Percentiles rank a stretch among this genome's conserved stretches.
Evolutionary conservation across 2,888 invertebrate genomes (phyloP).

Genomic region (Drosophila recens): DNA sequence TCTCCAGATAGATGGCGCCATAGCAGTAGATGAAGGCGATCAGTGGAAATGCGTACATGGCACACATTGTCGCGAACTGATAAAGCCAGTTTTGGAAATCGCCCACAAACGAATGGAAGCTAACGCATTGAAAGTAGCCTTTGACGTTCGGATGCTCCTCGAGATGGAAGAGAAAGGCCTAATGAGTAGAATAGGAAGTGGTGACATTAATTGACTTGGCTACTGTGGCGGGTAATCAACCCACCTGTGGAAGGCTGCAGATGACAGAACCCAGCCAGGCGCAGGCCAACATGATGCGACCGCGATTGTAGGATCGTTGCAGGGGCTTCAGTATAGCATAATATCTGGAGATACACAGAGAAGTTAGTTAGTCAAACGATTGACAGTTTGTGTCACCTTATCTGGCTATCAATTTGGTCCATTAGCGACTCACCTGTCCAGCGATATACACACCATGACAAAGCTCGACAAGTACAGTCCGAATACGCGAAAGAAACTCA

Average conservation of each 20-base stretch:
- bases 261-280: slow-evolving; percentile 93
- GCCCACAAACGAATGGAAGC: slow-evolving; percentile 91
- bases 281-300: slow-evolving; percentile 90
- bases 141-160: slow-evolving; percentile 92
- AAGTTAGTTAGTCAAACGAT: slow-evolving; percentile 35
- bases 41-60: slow-evolving; percentile 95
- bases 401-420: slow-evolving; percentile 73
- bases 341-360: slow-evolving; percentile 87
- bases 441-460: slow-evolving; percentile 94
- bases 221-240: slow-evolving; percentile 31
- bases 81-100: slow-evolving; percentile 91
- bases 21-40: slow-evolving; percentile 95
- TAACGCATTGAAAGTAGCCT: slow-evolving; percentile 96
- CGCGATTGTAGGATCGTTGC: slow-evolving; percentile 91
- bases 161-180: slow-evolving; percentile 94
- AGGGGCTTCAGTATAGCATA: slow-evolving; percentile 94
- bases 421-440: slow-evolving; percentile 90
- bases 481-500: slow-evolving; percentile 94
- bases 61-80: slow-evolving; percentile 92
- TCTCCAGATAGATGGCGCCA: slow-evolving; percentile 94
- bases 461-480: slow-evolving; percentile 95
- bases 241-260: slow-evolving; percentile 95
- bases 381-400: slow-evolving; percentile 63
- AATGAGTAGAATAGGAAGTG: slow-evolving; percentile 37
- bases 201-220: slow-evolving; percentile 44